These are phyloP conservation scores for Agrochola macilenta DNA, from an alignment of 2,888 invertebrate species.

Conservation along the genomic window DNA sequence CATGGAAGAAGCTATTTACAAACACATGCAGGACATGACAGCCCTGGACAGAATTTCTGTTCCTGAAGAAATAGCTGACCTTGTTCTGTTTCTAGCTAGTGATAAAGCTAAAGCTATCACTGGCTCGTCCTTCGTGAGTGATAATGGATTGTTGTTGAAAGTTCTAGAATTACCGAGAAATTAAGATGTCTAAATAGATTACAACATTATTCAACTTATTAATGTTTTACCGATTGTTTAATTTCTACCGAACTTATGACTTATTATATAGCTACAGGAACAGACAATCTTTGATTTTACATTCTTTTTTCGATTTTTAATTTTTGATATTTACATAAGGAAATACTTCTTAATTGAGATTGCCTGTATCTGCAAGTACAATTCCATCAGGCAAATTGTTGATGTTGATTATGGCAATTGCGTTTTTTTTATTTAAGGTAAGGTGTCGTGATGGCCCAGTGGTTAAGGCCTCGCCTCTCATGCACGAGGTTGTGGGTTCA, in stretches of 20 bases:
- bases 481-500: too few relatives aligned
- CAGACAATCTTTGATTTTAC: background rate
- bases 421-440: too few relatives aligned
- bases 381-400: too few relatives aligned
- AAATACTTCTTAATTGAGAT: background rate
- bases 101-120: conserved; percentile 69
- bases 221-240: background rate
- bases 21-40: conserved; percentile 13
- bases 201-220: background rate
- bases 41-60: conserved; percentile 42
- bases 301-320: too few relatives aligned
- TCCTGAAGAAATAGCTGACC: conserved; percentile 69
- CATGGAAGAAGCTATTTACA: conserved; percentile 9
- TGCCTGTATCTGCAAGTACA: too few relatives aligned
- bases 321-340: background rate
- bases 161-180: background rate
- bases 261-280: background rate
- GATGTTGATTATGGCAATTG: background rate
- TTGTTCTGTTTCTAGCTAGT: conserved; percentile 67
- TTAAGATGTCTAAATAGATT: background rate
- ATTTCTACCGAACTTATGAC: background rate
- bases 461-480: too few relatives aligned
- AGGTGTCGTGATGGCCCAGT: too few relatives aligned
- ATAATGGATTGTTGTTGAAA: conserved; percentile 51
- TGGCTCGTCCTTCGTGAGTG: conserved; percentile 57